These are phyloP conservation scores for Rhagophthalmus giganteus DNA, from an alignment of 2,888 invertebrate species.

Conservation along the genomic window DNA sequence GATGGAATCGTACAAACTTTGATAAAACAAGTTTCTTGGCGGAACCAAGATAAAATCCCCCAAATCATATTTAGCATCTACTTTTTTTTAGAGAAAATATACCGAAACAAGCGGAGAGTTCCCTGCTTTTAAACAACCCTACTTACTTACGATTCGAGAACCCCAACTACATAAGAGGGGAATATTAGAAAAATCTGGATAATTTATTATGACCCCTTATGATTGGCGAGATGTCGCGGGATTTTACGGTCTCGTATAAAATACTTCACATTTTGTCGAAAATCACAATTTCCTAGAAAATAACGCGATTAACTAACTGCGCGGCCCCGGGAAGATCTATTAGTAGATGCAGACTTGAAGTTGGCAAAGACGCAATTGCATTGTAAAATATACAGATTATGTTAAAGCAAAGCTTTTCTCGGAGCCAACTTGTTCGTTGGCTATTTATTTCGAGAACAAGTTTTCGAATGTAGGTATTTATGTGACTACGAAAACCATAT, in stretches of 20 bases:
- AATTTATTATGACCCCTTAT: neutral
- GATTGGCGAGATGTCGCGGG: neutral
- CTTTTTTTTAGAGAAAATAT: too few relatives aligned
- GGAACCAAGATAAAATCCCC: too few relatives aligned
- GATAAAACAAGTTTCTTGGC: too few relatives aligned
- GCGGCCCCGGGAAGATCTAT: conserved; percentile 2
- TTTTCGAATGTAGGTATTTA: conserved; percentile 26
- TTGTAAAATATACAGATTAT: conserved; percentile 25
- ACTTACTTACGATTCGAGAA: neutral
- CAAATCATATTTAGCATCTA: too few relatives aligned
- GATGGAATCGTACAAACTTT: too few relatives aligned
- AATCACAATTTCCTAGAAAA: too few relatives aligned
- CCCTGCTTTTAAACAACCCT: neutral
- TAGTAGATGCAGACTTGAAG: conserved; percentile 9
- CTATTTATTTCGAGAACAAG: conserved; percentile 25
- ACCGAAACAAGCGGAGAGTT: too few relatives aligned
- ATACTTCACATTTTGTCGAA: too few relatives aligned
- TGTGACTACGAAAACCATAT: conserved; percentile 23
- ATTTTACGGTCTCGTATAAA: neutral
- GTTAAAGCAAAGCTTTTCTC: conserved; percentile 17
- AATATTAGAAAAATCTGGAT: neutral
- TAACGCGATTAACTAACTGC: neutral
- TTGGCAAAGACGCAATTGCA: conserved; percentile 20
- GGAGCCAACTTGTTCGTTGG: conserved; percentile 20
- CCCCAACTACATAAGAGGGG: neutral